Evolutionary conservation across 2,888 invertebrate genomes (phyloP).

Genomic region (Steinernema scapterisci): DNA sequence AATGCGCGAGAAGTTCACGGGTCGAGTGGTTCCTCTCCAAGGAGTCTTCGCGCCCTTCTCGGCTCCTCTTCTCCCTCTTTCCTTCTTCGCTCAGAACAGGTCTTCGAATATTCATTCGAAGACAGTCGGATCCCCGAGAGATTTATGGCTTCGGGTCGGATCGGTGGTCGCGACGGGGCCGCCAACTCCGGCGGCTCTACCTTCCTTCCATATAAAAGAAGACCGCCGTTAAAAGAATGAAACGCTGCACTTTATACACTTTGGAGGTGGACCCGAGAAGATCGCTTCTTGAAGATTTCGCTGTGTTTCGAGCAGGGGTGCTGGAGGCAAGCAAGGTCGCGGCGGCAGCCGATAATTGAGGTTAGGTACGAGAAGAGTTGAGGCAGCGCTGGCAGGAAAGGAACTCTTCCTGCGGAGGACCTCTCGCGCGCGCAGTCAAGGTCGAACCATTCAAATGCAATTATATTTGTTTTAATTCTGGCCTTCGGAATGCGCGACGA

Average conservation of each 20-base stretch:
- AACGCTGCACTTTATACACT: too few species aligned
- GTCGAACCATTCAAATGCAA: slow-evolving; percentile 33
- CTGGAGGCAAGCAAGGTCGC: slow-evolving; percentile 5
- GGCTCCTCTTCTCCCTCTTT: not conserved
- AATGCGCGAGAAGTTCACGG: slow-evolving; percentile 28
- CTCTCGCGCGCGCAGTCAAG: slow-evolving; percentile 26
- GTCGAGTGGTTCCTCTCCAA: slow-evolving; percentile 9
- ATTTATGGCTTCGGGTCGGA: slow-evolving; percentile 1
- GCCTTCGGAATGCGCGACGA: slow-evolving; percentile 20
- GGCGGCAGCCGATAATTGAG: slow-evolving; percentile 22
- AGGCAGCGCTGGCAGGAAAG: slow-evolving; percentile 30
- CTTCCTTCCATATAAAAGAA: not conserved
- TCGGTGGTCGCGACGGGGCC: not conserved
- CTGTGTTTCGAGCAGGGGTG: not conserved
- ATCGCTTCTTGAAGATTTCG: not conserved
- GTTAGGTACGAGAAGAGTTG: slow-evolving; percentile 20
- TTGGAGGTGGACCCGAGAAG: not conserved
- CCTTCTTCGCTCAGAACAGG: not conserved
- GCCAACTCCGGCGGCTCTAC: not conserved
- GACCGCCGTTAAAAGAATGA: not conserved
- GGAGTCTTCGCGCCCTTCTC: slow-evolving; percentile 20
- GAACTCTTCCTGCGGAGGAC: slow-evolving; percentile 19
- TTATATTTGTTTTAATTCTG: slow-evolving; percentile 32
- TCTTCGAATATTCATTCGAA: slow-evolving; percentile 11
- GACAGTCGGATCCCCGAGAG: not conserved